Evolutionary conservation across 2,113 vertebrate species (phyloP), one percentile per base, ranked within the genome.

Genomic region (Ictalurus furcatus): DNA sequence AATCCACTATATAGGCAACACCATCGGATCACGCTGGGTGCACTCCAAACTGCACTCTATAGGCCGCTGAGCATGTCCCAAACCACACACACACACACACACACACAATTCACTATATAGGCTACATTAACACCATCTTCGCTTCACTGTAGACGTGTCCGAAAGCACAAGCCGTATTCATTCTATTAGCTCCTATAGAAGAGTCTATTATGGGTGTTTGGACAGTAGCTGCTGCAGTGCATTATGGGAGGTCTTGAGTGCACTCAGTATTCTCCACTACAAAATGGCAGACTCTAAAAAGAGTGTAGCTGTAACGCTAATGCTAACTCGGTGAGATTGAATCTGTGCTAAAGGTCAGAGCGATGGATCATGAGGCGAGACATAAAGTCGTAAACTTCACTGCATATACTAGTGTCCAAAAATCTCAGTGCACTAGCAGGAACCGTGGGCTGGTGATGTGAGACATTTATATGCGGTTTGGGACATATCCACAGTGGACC

Each of bases 381-480:
- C 8, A 59, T 40, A 40, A 59, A 82, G 54, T 59, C 3, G 4
- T 82, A 44, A 84, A 61, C 58, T 44, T 84, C 34, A 84, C 21
- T 44, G 14, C 23, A 63, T 40, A 16, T 23, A 40, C 81, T 28
- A 63, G 56, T 3, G 30, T 59, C 56, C 19, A 14, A 59, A 37
- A 34, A 37, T 23, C 56, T 56, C n/a, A 58, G 28, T 34, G 52
- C 52, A 82, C 54, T 34, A 58, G 3, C 54, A 34, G 80, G n/a
- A 37, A 58, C 54, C 4, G 30, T 19, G n/a, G 16, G 30, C n/a
- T 37, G 28, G n/a, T 56, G 79, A 58, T 59, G 30, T 19, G 80
- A 82, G 54, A 82, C n/a, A 58, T 82, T 82, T 59, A 59, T 37
- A 21, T 59, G 80, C 13, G 56, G 30, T 82, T 82, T 61, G 80